These are phyloP conservation scores for Pseudorectes ferrugineus DNA, from an alignment of 2,113 vertebrate species.

Conservation along the genomic window DNA sequence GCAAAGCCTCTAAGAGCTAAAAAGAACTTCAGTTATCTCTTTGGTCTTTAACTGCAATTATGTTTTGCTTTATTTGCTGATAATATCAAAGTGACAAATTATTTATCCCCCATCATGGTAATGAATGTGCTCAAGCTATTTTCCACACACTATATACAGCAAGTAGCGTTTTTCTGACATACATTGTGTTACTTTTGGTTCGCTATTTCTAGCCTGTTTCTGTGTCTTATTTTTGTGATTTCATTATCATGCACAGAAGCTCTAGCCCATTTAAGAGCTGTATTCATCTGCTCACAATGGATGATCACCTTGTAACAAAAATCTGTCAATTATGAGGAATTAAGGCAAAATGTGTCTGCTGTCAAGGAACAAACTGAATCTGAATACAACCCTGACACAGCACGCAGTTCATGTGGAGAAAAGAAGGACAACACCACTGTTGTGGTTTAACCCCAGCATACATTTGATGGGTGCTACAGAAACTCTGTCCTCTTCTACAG, in stretches of 20 bases:
- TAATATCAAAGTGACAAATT: background rate
- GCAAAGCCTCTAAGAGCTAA: background rate
- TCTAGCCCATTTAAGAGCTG: background rate
- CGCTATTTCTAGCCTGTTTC: background rate
- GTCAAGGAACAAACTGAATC: background rate
- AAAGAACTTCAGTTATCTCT: background rate
- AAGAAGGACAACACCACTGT: background rate
- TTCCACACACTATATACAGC: background rate
- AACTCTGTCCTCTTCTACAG: background rate
- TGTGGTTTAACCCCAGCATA: background rate
- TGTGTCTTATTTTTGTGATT: background rate
- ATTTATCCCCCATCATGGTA: background rate
- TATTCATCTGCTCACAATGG: background rate
- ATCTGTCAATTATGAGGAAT: background rate
- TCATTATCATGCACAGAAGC: background rate
- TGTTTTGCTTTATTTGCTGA: background rate
- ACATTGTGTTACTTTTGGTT: background rate
- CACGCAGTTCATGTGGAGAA: background rate
- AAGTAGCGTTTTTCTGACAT: background rate
- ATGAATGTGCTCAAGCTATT: background rate
- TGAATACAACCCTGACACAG: background rate
- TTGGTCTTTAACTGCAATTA: slow-evolving; percentile 1
- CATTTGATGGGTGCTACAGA: background rate
- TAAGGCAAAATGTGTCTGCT: background rate
- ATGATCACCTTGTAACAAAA: background rate